Base-by-base conservation (phyloP, 2,113 vertebrate genomes). In the Coreoperca whiteheadi region DNA sequence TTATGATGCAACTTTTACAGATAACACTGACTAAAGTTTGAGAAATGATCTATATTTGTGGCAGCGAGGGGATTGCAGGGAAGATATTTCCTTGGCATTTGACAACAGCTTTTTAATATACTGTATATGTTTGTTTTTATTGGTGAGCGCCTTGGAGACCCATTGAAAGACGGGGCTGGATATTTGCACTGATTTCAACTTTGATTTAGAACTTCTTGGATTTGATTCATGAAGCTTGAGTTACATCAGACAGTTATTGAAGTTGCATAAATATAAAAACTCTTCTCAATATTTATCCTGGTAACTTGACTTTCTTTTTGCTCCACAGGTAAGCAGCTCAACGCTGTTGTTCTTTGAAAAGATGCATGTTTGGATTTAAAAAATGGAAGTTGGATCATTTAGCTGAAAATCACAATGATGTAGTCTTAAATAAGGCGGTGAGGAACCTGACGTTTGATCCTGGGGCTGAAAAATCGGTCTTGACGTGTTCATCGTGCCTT, bases 391-490 rank as follows among this genome's bases (percentile, higher is more conserved):
- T 20, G 2, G 14, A 34, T 74, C 14, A 20, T 71, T 18, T 21
- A 20, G 59, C 30, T 7, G 25, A 43, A 34, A 61, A 3, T 34
- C 28, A 5, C 5, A 8, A 43, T 57, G 0, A 10, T 8, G 0
- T 8, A 0, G 9, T 57, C 53, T 72, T 43, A 25, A 43, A 21
- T 57, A 21, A 72, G 37, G n/a, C 34, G 8, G 11, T 21, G 32
- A 51, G 14, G 34, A 21, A n/a, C 14, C 16, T 43, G 61, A 66
- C n/a, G 66, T 77, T 56, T 43, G 28, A 56, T 66, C 61, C 56
- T 60, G 18, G 18, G 2, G 7, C 56, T 46, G 25, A 32, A 12
- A 74, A 74, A 15, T 60, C 32, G 54, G 56, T 46, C 21, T 21
- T 12, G 9, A 23, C 54, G n/a, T 43, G 15, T 71, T 41, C 57